phyloP scores from a whole-genome alignment of 1,140 invertebrate species.

The Anastrepha ludens region DNA sequence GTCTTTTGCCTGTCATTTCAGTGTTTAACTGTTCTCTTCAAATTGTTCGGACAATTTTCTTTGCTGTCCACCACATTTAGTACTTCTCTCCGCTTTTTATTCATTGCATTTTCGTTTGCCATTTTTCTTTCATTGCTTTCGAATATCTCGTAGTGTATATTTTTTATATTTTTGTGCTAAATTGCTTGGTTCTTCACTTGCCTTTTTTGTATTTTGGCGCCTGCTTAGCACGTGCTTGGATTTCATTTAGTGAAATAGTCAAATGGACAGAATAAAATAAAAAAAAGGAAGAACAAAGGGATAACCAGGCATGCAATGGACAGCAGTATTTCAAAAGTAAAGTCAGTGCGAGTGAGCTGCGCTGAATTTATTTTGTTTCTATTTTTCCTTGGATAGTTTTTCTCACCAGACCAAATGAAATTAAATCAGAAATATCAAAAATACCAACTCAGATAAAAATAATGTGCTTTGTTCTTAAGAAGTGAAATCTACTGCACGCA shows the following conservation, averaged over 20 bases:
- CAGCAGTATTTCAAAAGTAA: neutral
- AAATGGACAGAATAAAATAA: neutral
- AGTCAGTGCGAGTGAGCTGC: neutral
- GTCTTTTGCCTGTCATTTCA: conserved; percentile 33
- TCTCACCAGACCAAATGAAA: too few relatives aligned
- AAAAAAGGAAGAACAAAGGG: neutral
- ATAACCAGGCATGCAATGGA: neutral
- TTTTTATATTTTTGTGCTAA: neutral
- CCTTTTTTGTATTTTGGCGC: neutral
- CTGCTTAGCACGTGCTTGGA: neutral
- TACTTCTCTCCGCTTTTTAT: too few relatives aligned
- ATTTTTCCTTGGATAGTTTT: too few relatives aligned
- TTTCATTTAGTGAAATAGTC: conserved; percentile 29
- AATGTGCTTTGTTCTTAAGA: too few relatives aligned
- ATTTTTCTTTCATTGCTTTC: neutral
- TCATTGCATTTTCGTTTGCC: too few relatives aligned
- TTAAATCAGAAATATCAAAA: too few relatives aligned
- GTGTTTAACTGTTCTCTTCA: conserved; percentile 24
- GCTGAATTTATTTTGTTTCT: too few relatives aligned
- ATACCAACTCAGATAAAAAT: too few relatives aligned
- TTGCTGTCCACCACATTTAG: neutral
- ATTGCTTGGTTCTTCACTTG: neutral
- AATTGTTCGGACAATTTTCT: conserved; percentile 33
- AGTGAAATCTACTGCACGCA: neutral
- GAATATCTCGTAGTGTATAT: neutral